Evolutionary conservation across 2,797 vertebrate species (phyloP).

Genomic region (Phaenicophaeus curvirostris): DNA sequence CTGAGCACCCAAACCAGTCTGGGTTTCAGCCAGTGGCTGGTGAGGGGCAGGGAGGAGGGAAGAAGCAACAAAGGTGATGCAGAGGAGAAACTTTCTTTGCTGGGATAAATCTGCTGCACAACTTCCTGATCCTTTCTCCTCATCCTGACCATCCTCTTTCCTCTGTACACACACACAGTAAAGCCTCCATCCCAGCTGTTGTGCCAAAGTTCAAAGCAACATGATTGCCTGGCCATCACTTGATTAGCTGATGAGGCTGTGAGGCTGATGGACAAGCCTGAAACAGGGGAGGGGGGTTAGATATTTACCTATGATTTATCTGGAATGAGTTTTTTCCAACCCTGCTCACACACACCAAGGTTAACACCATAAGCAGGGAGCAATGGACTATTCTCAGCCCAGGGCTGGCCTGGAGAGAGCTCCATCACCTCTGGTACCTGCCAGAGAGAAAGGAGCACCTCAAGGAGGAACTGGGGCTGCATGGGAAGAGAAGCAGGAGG

Average conservation of each 20-base stretch:
- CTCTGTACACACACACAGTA: background rate
- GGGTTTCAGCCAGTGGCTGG: background rate
- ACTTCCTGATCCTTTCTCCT: background rate
- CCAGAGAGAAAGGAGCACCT: fast-evolving
- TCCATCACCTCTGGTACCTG: background rate
- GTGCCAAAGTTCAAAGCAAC: fast-evolving
- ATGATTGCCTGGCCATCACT: fast-evolving
- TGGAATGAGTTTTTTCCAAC: background rate
- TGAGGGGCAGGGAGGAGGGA: background rate
- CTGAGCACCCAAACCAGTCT: background rate
- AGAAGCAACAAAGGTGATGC: fast-evolving
- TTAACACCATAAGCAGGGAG: background rate
- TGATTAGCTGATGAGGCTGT: background rate
- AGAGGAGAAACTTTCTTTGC: background rate
- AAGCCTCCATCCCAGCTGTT: background rate
- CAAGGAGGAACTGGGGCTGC: background rate
- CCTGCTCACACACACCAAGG: background rate
- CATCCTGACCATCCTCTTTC: background rate
- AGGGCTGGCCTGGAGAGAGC: background rate
- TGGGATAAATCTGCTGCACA: background rate
- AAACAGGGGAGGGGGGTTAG: background rate
- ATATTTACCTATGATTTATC: background rate
- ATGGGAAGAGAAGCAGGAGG: background rate
- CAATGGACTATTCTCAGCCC: background rate
- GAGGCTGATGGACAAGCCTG: background rate